Evolutionary conservation across 2,113 vertebrate species (phyloP).

Genomic region (Amphiprion ocellaris): DNA sequence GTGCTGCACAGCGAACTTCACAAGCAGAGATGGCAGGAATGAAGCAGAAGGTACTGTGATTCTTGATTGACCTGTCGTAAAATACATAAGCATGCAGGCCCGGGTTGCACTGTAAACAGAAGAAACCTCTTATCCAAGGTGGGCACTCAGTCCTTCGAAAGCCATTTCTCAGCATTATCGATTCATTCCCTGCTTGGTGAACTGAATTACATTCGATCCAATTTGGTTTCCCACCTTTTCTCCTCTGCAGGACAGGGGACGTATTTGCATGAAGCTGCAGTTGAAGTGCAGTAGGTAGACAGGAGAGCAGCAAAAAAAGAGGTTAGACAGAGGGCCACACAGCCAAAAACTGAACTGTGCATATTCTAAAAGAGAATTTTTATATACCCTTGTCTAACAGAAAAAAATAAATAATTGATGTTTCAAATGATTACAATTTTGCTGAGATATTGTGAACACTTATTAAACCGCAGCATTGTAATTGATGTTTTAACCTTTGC

Average conservation of each 20-base stretch:
- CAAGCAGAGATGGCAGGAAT: constrained; percentile 43
- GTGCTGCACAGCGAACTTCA: constrained; percentile 52
- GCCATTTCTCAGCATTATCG: constrained; percentile 85
- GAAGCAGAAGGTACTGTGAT: constrained; percentile 49
- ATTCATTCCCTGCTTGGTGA: constrained; percentile 81
- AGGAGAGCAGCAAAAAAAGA: constrained; percentile 27
- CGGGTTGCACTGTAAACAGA: constrained; percentile 67
- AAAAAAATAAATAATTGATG: background rate
- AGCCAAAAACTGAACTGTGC: constrained; percentile 11
- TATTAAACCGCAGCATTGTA: background rate
- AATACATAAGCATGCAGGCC: constrained; percentile 66
- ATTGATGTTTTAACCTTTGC: background rate
- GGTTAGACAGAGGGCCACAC: constrained; percentile 14
- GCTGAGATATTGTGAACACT: background rate
- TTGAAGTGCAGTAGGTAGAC: constrained; percentile 45
- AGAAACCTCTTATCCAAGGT: constrained; percentile 69
- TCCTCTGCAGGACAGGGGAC: constrained; percentile 72
- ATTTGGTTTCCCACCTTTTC: constrained; percentile 83
- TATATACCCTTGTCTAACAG: constrained; percentile 5
- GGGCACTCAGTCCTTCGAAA: constrained; percentile 76
- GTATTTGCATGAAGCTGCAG: constrained; percentile 81
- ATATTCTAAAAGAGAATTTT: constrained; percentile 5
- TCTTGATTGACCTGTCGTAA: constrained; percentile 72
- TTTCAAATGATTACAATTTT: background rate
- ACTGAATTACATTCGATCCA: constrained; percentile 88